These are phyloP conservation scores for Eulimnadia texana DNA, from an alignment of 1,140 invertebrate genomes.

Conservation along the genomic window DNA sequence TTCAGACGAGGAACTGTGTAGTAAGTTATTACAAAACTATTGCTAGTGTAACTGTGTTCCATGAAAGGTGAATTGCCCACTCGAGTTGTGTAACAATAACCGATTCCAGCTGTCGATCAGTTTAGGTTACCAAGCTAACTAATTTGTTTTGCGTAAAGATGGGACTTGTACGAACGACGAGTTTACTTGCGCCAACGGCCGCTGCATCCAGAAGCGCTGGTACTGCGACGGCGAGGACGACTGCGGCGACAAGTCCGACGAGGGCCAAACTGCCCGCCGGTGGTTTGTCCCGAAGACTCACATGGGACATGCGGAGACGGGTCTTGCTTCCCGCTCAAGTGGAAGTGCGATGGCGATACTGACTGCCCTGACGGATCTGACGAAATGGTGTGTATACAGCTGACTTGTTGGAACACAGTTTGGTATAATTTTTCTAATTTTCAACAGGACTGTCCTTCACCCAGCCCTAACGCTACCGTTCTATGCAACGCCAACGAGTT, in stretches of 20 bases:
- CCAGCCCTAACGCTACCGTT: conserved; percentile 32
- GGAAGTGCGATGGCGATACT: conserved; percentile 72
- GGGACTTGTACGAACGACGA: conserved; percentile 73
- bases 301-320: conserved; percentile 54
- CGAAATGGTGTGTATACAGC: conserved; percentile 52
- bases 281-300: conserved; percentile 45
- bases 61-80: no score
- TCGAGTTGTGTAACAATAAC: no score
- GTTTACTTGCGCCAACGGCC: conserved; percentile 74
- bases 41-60: no score
- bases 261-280: conserved; percentile 45
- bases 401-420: no score
- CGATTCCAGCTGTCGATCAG: neutral
- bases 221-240: conserved; percentile 76
- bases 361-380: conserved; percentile 69
- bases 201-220: conserved; percentile 74
- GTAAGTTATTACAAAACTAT: neutral
- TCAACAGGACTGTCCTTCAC: conserved; percentile 37
- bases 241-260: conserved; percentile 39
- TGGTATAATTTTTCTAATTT: neutral
- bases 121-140: neutral
- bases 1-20: conserved; percentile 56
- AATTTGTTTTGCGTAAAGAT: conserved; percentile 36
- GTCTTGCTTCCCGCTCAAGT: conserved; percentile 52
- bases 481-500: conserved; percentile 56